Evolutionary conservation across 2,113 vertebrate genomes (phyloP), one percentile per base, ranked within the genome.

Genomic region (Oryctolagus cuniculus): DNA sequence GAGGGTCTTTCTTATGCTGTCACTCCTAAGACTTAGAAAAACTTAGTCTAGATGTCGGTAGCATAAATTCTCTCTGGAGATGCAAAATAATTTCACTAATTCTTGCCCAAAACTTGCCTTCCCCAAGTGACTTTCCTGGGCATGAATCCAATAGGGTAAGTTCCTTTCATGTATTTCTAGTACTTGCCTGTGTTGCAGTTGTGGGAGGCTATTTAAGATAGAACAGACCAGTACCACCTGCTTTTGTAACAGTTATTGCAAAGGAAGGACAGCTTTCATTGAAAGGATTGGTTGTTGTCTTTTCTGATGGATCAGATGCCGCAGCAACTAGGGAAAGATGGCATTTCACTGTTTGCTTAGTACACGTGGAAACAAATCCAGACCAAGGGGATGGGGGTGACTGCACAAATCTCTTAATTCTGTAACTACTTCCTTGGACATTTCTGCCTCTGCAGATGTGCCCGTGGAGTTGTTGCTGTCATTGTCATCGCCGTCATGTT

Each of bases 361-460:
- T 15, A 1, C 24, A 5, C n/a, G 9, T 44, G 15, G 70, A 83
- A 25, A 29, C 34, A 12, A 49, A 29, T 83, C 66, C 69, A 34
- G 80, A 87, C 2, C 21, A 64, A 90, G 77, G 13, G 75, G 1
- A 38, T 49, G 63, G 19, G 31, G 55, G 79, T 24, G 29, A 70
- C n/a, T 3, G 51, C 55, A 36, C n/a, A 63, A 12, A 17, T 90
- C 64, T 92, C 27, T 77, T 95, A 61, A 78, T 95, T 92, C 53
- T 49, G 0, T 53, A 21, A 66, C 85, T 31, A 29, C 24, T 67
- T 91, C 73, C 63, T 72, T 51, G 16, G 1, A 38, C 1, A 2
- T 55, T 44, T 77, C 12, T n/a, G 38, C 81, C 25, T 92, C 89
- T 81, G 38, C 7, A 64, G 9, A 77, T 72, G 27, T 81, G 29